phyloP scores from a whole-genome alignment of 2,888 invertebrate genomes.

The Ischnura elegans region DNA sequence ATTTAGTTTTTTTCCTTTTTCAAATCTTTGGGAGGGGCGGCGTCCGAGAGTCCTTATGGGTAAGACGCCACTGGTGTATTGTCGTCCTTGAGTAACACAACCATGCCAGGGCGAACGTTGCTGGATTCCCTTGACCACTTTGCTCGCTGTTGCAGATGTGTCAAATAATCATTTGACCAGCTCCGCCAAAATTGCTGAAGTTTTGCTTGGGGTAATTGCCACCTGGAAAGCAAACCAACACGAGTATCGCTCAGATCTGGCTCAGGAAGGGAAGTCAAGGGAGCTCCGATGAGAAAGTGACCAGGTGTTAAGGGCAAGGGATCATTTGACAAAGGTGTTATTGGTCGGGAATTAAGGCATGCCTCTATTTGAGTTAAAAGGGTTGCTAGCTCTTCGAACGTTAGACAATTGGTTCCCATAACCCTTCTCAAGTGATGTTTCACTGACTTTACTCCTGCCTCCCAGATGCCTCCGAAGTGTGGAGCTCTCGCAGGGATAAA shows the following conservation, averaged over 20 bases:
- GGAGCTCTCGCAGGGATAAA: background rate
- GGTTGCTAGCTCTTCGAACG: background rate
- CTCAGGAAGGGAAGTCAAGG: slow-evolving; percentile 71
- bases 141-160: slow-evolving; percentile 72
- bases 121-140: slow-evolving; percentile 72
- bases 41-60: too few species aligned
- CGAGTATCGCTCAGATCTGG: slow-evolving; percentile 70
- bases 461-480: too few species aligned
- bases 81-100: background rate
- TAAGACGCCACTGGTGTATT: too few species aligned
- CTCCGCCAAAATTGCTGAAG: slow-evolving; percentile 72
- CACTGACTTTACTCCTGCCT: too few species aligned
- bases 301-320: slow-evolving; percentile 73
- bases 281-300: slow-evolving; percentile 73
- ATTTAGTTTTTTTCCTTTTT: too few species aligned
- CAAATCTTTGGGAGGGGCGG: too few species aligned
- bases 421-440: too few species aligned
- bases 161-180: slow-evolving; percentile 73
- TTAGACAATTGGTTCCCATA: background rate
- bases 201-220: slow-evolving; percentile 72
- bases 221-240: slow-evolving; percentile 72
- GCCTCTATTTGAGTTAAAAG: background rate
- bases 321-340: slow-evolving; percentile 68
- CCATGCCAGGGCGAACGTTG: background rate
- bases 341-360: background rate